phyloP scores from a whole-genome alignment of 2,113 vertebrate genomes.

The Thamnaconus septentrionalis region DNA sequence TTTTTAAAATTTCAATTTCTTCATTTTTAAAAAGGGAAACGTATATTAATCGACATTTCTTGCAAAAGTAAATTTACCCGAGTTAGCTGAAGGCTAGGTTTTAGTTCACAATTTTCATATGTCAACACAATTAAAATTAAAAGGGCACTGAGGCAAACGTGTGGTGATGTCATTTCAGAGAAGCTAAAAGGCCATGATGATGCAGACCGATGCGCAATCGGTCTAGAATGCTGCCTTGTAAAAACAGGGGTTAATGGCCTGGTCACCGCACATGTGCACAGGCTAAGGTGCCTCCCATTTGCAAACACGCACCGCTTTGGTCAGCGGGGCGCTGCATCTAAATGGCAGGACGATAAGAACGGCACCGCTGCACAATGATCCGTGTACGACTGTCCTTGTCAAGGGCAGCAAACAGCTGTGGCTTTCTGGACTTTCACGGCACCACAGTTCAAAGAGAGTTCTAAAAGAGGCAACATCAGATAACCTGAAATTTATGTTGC shows the following conservation, averaged over 20 bases:
- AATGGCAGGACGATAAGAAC: background rate
- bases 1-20: too few species aligned
- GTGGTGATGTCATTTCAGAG: slow-evolving; percentile 1
- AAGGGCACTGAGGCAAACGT: background rate
- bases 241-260: slow-evolving; percentile 12
- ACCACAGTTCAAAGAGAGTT: slow-evolving; percentile 32
- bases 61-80: too few species aligned
- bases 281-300: background rate
- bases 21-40: too few species aligned
- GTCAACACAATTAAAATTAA: background rate
- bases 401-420: slow-evolving; percentile 10
- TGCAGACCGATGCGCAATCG: background rate
- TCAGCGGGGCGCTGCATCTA: slow-evolving; percentile 3
- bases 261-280: background rate
- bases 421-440: slow-evolving; percentile 19
- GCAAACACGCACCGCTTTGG: background rate
- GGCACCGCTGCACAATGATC: background rate
- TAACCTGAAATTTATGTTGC: background rate
- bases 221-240: slow-evolving; percentile 9
- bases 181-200: slow-evolving; percentile 15
- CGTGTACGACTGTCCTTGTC: slow-evolving; percentile 1
- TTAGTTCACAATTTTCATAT: too few species aligned
- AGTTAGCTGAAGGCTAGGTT: too few species aligned
- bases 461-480: slow-evolving; percentile 29
- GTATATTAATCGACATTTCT: too few species aligned